Conservation (phyloP, 2,113 vertebrate species). For the Ageneiosus marmoratus region DNA sequence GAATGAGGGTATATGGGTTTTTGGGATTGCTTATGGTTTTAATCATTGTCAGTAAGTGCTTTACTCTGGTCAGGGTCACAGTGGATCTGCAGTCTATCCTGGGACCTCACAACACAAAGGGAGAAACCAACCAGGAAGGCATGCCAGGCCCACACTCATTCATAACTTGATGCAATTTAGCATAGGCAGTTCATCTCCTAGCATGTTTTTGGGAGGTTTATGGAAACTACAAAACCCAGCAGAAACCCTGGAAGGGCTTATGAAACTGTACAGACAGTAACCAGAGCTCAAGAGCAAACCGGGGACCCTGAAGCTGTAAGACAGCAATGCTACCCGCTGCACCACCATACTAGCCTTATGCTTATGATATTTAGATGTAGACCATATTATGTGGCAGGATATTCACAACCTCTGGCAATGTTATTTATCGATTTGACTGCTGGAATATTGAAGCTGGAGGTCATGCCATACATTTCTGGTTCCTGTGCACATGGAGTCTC, state of each 20-base stretch:
- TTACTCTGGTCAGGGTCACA: neutral
- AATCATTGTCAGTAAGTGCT: neutral
- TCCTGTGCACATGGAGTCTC: neutral
- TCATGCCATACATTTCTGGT: neutral
- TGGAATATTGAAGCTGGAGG: neutral
- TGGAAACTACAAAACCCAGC: neutral
- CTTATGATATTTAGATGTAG: neutral
- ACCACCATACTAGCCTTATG: neutral
- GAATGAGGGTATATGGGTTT: too few relatives aligned
- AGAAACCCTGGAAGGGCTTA: neutral
- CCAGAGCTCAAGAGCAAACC: neutral
- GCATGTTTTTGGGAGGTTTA: neutral
- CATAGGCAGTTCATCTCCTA: neutral
- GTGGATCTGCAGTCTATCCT: neutral
- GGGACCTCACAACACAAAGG: neutral
- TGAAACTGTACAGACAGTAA: neutral
- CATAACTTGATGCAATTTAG: neutral
- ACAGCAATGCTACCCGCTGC: neutral
- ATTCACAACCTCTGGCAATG: neutral
- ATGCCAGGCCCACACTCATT: neutral
- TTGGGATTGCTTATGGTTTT: neutral
- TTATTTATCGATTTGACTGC: neutral
- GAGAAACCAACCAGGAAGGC: neutral
- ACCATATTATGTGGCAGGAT: neutral
- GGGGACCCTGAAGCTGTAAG: neutral